phyloP scores from a whole-genome alignment of 1,140 invertebrate genomes.

The Danaus plexippus region DNA sequence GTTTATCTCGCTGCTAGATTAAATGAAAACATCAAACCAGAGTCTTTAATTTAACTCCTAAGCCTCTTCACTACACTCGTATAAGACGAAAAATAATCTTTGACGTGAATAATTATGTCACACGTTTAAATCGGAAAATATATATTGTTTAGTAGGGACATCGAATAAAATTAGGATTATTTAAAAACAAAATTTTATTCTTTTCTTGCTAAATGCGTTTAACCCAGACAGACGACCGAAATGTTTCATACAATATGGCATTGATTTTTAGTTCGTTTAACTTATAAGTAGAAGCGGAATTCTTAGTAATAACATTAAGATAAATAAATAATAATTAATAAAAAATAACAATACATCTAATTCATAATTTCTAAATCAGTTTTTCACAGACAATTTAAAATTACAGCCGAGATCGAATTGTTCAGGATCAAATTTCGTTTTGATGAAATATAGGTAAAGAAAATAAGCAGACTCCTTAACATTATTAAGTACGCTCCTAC shows the following conservation, averaged over 20 bases:
- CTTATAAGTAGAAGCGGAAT: slow-evolving; percentile 56
- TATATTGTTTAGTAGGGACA: background rate
- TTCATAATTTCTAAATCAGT: slow-evolving; percentile 24
- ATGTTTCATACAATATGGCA: slow-evolving; percentile 44
- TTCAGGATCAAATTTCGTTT: too few species aligned
- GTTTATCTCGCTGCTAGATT: slow-evolving; percentile 26
- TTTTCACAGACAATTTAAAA: slow-evolving; percentile 25
- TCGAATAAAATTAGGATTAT: slow-evolving; percentile 31
- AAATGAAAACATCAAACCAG: slow-evolving; percentile 22
- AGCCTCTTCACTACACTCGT: slow-evolving; percentile 3
- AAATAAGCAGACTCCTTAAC: slow-evolving; percentile 7
- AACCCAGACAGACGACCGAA: slow-evolving; percentile 59
- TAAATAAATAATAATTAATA: slow-evolving; percentile 58
- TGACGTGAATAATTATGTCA: too few species aligned
- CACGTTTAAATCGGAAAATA: too few species aligned
- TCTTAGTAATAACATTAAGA: slow-evolving; percentile 45
- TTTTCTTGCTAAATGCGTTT: slow-evolving; percentile 59
- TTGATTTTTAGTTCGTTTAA: slow-evolving; percentile 41
- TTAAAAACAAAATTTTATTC: slow-evolving; percentile 51
- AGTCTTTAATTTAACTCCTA: slow-evolving; percentile 7
- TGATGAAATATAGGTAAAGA: too few species aligned
- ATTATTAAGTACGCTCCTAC: slow-evolving; percentile 20
- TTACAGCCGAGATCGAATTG: too few species aligned
- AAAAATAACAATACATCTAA: slow-evolving; percentile 46
- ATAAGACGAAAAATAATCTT: too few species aligned